Conservation (phyloP, 2,888 invertebrate genomes). For the Eutolmus rufibarbis region DNA sequence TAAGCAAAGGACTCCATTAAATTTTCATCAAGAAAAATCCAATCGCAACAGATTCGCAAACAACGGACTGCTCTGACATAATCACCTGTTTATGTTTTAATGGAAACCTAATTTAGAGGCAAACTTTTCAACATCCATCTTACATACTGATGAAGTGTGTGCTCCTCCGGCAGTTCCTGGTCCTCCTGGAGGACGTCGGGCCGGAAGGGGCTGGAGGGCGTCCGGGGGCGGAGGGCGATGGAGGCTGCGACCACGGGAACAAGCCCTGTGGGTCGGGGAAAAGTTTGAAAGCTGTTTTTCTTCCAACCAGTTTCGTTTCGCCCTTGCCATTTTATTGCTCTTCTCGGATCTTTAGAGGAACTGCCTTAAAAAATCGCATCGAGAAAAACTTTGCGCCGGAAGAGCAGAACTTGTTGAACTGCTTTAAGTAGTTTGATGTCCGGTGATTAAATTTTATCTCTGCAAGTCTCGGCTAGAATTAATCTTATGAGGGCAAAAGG, state of each 20-base stretch:
- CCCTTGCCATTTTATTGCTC: conserved; percentile 31
- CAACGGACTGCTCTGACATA: conserved; percentile 31
- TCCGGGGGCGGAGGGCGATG: not conserved
- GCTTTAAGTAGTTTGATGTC: conserved; percentile 41
- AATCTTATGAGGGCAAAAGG: conserved; percentile 10
- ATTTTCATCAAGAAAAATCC: conserved; percentile 33
- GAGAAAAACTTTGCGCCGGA: conserved; percentile 18
- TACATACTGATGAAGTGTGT: conserved; percentile 39
- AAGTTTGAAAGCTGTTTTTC: conserved; percentile 38
- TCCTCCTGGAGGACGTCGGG: not conserved
- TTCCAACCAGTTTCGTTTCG: not conserved
- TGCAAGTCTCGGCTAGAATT: conserved; percentile 21
- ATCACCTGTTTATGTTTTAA: conserved; percentile 41
- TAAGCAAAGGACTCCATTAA: not conserved
- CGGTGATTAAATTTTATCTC: conserved; percentile 41
- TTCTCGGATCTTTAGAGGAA: conserved; percentile 5
- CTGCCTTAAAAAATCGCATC: conserved; percentile 21
- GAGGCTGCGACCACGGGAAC: not conserved
- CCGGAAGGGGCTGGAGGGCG: not conserved
- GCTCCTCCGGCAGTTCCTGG: not conserved
- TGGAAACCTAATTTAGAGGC: conserved; percentile 39
- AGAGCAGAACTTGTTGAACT: conserved; percentile 39
- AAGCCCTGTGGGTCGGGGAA: not conserved
- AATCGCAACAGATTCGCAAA: conserved; percentile 37
- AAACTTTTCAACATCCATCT: conserved; percentile 41